A percentile compares a stretch with the other conserved stretches of the same genome.
Conservation (phyloP, 2,797 vertebrate genomes). For the Chlorospingus flavigularis region DNA sequence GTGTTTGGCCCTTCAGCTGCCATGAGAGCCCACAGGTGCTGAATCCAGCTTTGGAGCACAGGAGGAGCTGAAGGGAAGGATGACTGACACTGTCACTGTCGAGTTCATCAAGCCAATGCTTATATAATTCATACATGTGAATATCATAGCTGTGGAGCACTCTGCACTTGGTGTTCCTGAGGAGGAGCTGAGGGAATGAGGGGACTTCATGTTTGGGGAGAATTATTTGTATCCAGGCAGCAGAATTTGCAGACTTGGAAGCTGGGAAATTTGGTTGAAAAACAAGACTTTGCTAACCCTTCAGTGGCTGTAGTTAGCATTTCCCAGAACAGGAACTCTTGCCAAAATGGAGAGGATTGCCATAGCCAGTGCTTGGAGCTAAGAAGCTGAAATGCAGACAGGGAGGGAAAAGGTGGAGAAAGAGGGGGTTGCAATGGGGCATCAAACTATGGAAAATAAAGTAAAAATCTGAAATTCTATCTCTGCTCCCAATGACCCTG, state of each 20-base stretch:
- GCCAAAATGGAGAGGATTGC: neutral
- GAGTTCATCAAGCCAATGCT: constrained; percentile 33
- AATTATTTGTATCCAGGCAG: neutral
- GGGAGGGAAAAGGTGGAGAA: neutral
- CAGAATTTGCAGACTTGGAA: neutral
- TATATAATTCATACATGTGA: neutral
- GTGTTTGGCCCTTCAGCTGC: constrained; percentile 63
- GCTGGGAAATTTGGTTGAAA: neutral
- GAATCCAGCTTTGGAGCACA: constrained; percentile 51
- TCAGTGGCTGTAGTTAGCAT: rapidly evolving
- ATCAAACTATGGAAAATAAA: neutral
- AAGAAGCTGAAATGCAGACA: neutral
- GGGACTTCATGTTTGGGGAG: neutral
- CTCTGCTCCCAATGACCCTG: neutral
- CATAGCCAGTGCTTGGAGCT: neutral
- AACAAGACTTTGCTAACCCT: neutral
- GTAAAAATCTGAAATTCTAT: neutral
- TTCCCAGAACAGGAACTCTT: neutral
- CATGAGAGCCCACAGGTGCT: neutral
- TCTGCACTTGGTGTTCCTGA: neutral
- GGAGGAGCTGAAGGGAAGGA: constrained; percentile 49
- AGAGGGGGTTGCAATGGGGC: neutral
- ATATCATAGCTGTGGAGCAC: neutral
- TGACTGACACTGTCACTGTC: constrained; percentile 7
- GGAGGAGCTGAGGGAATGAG: neutral